A percentile compares a stretch with the other conserved stretches of the same genome.
These are phyloP conservation scores for Lacerta agilis DNA, from an alignment of 2,797 vertebrate species.

Conservation along the genomic window DNA sequence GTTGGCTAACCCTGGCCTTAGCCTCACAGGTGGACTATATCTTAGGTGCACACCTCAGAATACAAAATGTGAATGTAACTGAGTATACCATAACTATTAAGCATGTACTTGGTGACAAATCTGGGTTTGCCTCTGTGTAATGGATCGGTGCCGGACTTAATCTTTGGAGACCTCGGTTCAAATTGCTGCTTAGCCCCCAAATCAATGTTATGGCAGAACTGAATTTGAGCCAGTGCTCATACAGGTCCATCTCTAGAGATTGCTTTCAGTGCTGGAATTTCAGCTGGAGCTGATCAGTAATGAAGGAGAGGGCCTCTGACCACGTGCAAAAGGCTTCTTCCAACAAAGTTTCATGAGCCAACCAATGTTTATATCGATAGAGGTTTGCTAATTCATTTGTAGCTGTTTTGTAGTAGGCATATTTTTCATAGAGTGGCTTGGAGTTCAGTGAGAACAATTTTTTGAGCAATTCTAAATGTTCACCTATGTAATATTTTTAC, in stretches of 20 bases:
- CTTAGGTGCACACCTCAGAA: not conserved
- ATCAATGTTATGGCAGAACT: not conserved
- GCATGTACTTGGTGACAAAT: not conserved
- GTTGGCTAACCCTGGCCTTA: not conserved
- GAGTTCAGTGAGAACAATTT: not conserved
- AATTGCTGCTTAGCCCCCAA: not conserved
- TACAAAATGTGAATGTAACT: not conserved
- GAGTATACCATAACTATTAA: not conserved
- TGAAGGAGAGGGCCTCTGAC: not conserved
- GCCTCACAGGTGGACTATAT: not conserved
- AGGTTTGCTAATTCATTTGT: not conserved
- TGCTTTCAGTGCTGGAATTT: not conserved
- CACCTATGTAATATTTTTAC: not conserved
- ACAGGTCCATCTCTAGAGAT: not conserved
- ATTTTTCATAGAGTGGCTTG: slow-evolving; percentile 12
- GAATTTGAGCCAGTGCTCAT: not conserved
- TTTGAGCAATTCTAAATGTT: not conserved
- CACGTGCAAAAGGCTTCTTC: slow-evolving; percentile 7
- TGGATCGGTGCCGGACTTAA: not conserved
- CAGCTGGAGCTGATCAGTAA: not conserved
- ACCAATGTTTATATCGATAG: not conserved
- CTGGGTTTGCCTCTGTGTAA: not conserved
- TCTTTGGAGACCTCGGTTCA: not conserved
- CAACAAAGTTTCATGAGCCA: not conserved
- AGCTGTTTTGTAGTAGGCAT: not conserved